Evolutionary conservation across 2,888 invertebrate genomes (phyloP).

Genomic region (Cybosia mesomella): DNA sequence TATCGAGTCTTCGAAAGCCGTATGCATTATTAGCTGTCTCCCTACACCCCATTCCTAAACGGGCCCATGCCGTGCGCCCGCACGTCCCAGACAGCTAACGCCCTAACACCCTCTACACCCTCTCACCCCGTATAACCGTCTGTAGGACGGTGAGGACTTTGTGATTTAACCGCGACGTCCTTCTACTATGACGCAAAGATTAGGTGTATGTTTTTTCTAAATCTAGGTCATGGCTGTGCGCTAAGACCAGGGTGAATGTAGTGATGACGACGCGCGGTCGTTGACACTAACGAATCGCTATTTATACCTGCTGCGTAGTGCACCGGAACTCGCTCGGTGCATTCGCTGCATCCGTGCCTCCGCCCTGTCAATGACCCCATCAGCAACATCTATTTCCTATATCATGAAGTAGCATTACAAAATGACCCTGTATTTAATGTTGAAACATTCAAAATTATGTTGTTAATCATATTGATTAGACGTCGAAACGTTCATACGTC

Average conservation of each 20-base stretch:
- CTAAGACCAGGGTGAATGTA: conserved; percentile 66
- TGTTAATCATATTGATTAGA: conserved; percentile 29
- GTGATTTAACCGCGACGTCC: conserved; percentile 43
- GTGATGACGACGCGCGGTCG: conserved; percentile 78
- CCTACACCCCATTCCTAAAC: conserved; percentile 57
- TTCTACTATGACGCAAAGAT: conserved; percentile 56
- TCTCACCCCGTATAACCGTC: conserved; percentile 54
- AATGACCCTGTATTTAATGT: not conserved
- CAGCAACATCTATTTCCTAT: conserved; percentile 51
- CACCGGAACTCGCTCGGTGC: conserved; percentile 85
- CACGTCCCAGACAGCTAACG: conserved; percentile 56
- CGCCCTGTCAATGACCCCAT: conserved; percentile 84
- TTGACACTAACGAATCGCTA: conserved; percentile 87
- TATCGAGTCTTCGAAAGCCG: conserved; percentile 78
- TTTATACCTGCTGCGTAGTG: conserved; percentile 85
- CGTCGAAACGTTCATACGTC: conserved; percentile 47
- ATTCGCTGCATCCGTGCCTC: conserved; percentile 83
- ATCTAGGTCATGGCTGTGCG: conserved; percentile 75
- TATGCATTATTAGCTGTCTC: conserved; percentile 78
- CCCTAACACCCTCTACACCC: conserved; percentile 62
- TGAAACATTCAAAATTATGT: conserved; percentile 10
- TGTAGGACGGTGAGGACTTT: conserved; percentile 39
- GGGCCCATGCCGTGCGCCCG: conserved; percentile 56
- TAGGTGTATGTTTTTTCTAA: conserved; percentile 53
- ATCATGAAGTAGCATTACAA: conserved; percentile 16